These are phyloP conservation scores for Crossocerus cetratus DNA, from an alignment of 2,888 invertebrate genomes.

Conservation along the genomic window DNA sequence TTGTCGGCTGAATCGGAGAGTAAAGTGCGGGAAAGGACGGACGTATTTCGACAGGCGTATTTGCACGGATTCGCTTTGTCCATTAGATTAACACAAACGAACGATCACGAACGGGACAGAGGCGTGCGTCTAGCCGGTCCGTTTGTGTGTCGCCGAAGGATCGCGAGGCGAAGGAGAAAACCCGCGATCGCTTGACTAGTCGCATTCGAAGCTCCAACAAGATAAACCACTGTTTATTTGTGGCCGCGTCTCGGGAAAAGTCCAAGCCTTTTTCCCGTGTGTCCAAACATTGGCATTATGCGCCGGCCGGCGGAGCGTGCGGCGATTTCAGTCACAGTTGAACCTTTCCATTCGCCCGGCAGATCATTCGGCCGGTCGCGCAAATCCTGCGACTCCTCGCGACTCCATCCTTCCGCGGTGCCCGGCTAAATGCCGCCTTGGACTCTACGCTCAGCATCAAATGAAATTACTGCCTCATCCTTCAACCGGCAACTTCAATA, in stretches of 20 bases:
- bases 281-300: conserved; percentile 67
- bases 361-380: conserved; percentile 47
- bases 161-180: conserved; percentile 19
- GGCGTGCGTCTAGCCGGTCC: neutral
- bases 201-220: conserved; percentile 41
- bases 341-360: conserved; percentile 37
- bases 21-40: no score
- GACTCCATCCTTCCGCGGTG: conserved; percentile 33
- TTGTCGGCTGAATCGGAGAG: no score
- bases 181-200: conserved; percentile 41
- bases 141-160: neutral
- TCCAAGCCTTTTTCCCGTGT: conserved; percentile 64
- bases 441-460: conserved; percentile 42
- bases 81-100: conserved; percentile 47
- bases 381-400: conserved; percentile 54
- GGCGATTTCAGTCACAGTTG: conserved; percentile 25
- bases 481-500: conserved; percentile 56
- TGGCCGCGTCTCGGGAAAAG: conserved; percentile 31
- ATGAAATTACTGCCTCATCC: conserved; percentile 65
- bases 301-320: conserved; percentile 19
- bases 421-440: conserved; percentile 6
- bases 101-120: conserved; percentile 20
- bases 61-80: conserved; percentile 19
- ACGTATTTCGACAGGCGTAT: neutral
- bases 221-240: conserved; percentile 59